Evolutionary conservation across 2,888 invertebrate genomes (phyloP).

Genomic region (Pandemis cinnamomeana): DNA sequence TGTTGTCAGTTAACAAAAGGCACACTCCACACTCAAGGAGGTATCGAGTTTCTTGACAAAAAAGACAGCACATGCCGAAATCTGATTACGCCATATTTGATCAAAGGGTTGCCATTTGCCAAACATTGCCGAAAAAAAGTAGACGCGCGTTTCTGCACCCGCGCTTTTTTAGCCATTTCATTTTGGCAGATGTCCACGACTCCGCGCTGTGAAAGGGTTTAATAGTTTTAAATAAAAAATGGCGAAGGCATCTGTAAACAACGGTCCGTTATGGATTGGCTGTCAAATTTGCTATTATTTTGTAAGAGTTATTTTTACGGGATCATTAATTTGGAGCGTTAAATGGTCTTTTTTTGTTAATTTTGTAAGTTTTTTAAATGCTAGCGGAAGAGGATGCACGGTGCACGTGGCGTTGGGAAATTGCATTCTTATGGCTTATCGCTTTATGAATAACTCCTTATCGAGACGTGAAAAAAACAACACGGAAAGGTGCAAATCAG

Average conservation of each 20-base stretch:
- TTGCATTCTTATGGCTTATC: conserved; percentile 28
- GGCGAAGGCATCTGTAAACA: conserved; percentile 74
- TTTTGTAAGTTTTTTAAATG: conserved; percentile 44
- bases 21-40: conserved; percentile 70
- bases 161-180: conserved; percentile 80
- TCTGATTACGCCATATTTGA: conserved; percentile 81
- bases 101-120: conserved; percentile 80
- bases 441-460: neutral
- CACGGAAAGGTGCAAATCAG: neutral
- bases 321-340: conserved; percentile 57
- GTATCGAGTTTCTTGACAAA: conserved; percentile 77
- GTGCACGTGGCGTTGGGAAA: conserved; percentile 31
- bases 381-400: conserved; percentile 51
- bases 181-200: conserved; percentile 82
- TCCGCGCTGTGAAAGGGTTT: conserved; percentile 68
- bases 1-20: conserved; percentile 72
- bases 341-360: conserved; percentile 52
- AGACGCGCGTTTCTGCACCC: conserved; percentile 74
- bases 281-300: conserved; percentile 74
- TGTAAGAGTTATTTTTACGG: conserved; percentile 62
- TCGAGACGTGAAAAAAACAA: neutral
- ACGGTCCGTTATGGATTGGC: conserved; percentile 76
- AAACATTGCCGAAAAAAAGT: conserved; percentile 69
- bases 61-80: conserved; percentile 83
- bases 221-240: conserved; percentile 73